phyloP scores from a whole-genome alignment of 2,113 vertebrate genomes.

The Xiphophorus maculatus region DNA sequence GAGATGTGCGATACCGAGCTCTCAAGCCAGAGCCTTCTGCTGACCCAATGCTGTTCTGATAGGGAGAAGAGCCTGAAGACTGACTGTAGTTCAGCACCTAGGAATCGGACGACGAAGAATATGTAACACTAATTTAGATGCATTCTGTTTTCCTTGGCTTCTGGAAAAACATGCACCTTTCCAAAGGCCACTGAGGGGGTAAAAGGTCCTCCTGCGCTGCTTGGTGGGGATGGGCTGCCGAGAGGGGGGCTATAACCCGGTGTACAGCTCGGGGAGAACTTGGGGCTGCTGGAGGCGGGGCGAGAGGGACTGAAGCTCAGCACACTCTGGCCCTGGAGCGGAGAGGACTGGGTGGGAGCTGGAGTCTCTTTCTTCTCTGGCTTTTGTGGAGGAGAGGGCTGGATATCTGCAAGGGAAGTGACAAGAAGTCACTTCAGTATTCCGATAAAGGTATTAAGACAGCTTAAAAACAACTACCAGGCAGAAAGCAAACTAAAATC shows the following conservation, averaged over 20 bases:
- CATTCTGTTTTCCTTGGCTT: background rate
- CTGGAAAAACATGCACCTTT: slow-evolving; percentile 77
- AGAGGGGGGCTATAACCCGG: slow-evolving; percentile 87
- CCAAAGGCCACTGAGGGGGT: slow-evolving; percentile 78
- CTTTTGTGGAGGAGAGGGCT: slow-evolving; percentile 81
- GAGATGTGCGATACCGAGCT: slow-evolving; percentile 89
- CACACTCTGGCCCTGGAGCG: slow-evolving; percentile 91
- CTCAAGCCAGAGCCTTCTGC: slow-evolving; percentile 83
- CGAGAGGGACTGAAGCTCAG: slow-evolving; percentile 93
- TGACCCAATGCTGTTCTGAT: slow-evolving; percentile 82
- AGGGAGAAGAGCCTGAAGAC: slow-evolving; percentile 79
- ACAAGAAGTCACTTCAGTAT: background rate
- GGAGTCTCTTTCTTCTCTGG: slow-evolving; percentile 81
- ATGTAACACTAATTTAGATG: background rate
- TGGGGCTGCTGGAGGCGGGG: slow-evolving; percentile 86
- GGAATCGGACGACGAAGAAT: background rate
- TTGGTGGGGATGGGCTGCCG: slow-evolving; percentile 75
- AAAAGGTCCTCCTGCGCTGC: slow-evolving; percentile 75
- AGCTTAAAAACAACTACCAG: no score
- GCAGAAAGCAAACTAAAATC: background rate
- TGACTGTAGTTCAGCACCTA: slow-evolving; percentile 85
- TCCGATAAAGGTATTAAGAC: background rate
- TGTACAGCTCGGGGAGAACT: slow-evolving; percentile 86
- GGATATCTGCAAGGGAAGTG: slow-evolving; percentile 76
- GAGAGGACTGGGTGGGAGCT: slow-evolving; percentile 78